Base-by-base conservation (phyloP, 2,113 vertebrate species). In the Microcebus griseorufus region DNA sequence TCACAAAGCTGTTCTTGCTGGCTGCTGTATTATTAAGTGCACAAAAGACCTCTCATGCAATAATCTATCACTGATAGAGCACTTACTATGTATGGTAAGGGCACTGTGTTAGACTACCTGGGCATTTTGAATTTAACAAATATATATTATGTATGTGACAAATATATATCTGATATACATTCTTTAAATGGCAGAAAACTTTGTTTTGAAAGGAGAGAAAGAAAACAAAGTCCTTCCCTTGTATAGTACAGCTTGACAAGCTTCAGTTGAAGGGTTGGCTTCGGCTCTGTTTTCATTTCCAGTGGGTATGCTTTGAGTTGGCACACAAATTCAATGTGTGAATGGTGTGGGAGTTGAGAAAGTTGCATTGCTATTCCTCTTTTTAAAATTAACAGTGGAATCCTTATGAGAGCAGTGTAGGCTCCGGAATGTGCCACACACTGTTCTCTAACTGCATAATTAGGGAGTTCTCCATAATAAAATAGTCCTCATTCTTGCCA, bases 211-310 rank as follows among this genome's bases (percentile, higher is more conserved):
- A 86, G 65, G 70, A 84, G 58, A 92, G 92, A 90, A 70, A 91
- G 97, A 88, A 96, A 97, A 82, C 79, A 76, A 62, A 87, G 82
- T 45, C 39, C 81, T 94, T 90, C 62, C 89, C 93, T 94, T 65
- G 67, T 64, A 4, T 88, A 78, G 88, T 93, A 14, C 4, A 37
- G 94, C 81, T 83, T 93, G 91, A 95, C 96, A 97, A 97, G 67
- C 27, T 97, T 97, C 94, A 23, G 39, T 76, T 67, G 75, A 75
- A 87, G 91, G 18, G 1, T 96, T 98, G 98, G 97, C 98, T 32
- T 45, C 16, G 32, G 37, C 72, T 92, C 97, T 98, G 96, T 98
- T 99, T 99, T 97, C 85, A 39, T 98, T 98, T 98, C 98, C 97
- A 97, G 82, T 16, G 42, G 98, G 97, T 97, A 96, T 94, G 84